Evolutionary conservation across 2,888 invertebrate species (phyloP).

Genomic region (Volucella inanis): DNA sequence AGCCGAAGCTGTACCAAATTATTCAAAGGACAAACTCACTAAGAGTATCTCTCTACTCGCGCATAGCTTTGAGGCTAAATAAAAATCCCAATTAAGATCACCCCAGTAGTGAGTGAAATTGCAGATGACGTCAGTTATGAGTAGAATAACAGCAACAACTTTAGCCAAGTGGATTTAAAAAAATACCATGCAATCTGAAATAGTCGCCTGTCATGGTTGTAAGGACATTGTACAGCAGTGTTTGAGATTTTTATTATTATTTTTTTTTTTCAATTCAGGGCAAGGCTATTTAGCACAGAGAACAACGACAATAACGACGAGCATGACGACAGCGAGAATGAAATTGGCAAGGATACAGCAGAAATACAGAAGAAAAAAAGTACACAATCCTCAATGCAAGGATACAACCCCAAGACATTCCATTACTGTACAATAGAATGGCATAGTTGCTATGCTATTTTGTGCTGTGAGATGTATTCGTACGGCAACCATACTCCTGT

Average conservation of each 20-base stretch:
- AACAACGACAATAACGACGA: too few relatives aligned
- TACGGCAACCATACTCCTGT: not conserved
- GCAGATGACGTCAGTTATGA: conserved; percentile 41
- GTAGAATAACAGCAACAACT: too few relatives aligned
- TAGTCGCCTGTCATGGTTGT: conserved; percentile 52
- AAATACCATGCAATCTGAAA: conserved; percentile 56
- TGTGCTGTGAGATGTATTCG: not conserved
- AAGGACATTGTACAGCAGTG: not conserved
- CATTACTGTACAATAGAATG: conserved; percentile 22
- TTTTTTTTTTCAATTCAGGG: too few relatives aligned
- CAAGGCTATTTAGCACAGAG: too few relatives aligned
- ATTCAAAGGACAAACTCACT: too few relatives aligned
- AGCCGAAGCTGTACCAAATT: too few relatives aligned
- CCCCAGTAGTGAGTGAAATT: conserved; percentile 21
- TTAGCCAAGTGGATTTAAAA: conserved; percentile 49
- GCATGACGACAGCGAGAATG: too few relatives aligned
- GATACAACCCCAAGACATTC: conserved; percentile 42
- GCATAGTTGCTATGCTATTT: conserved; percentile 4
- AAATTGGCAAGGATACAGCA: not conserved
- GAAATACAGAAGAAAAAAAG: conserved; percentile 23
- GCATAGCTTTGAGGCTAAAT: not conserved
- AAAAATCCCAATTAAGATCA: conserved; percentile 53
- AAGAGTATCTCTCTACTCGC: too few relatives aligned
- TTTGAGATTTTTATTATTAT: too few relatives aligned
- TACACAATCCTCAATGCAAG: not conserved